Evolutionary conservation across 2,113 vertebrate genomes (phyloP), one percentile per base, ranked within the genome.

Genomic region (Ifrita kowaldi): DNA sequence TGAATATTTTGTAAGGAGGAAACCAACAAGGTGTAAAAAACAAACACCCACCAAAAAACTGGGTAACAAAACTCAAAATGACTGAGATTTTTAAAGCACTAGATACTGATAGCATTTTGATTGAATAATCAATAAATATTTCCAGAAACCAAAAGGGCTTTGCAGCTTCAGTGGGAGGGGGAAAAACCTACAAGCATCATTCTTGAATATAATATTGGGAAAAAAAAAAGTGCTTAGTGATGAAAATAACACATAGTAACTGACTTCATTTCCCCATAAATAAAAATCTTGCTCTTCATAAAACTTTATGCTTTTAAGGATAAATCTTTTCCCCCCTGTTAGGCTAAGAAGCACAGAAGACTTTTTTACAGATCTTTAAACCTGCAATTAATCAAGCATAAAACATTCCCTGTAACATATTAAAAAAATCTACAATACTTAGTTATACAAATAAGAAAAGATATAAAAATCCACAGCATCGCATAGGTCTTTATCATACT

Each of bases 271-370:
- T 77, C 22, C 20, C 11, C 30, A 44, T 19, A 71, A 94, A 71
- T 33, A 62, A 81, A 87, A 84, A 22, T 4, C 3, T 39, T 44
- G 47, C 22, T 67, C 37, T 73, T 23, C 30, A 84, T 11, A 50
- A 74, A 86, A 84, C 21, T 12, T 4, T 8, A 32, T 15, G 12
- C 39, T 87, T 85, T 55, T 24, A 41, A 83, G 76, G 16, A 84
- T 42, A 39, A 42, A 57, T 27, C 20, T 21, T 69, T 37, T 2
- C 2, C 0, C 7, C 13, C 27, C 6, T 1, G 16, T 63, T 67
- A 63, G n/a, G 16, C 79, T 81, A 57, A 94, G 21, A 33, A 74
- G 5, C 8, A 81, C 28, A 63, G 50, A 50, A 1, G 1, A 9
- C 21, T 67, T 67, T 62, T 57, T 52, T 37, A 93, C 7, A 39